Base-by-base conservation (phyloP, 2,888 invertebrate genomes). In the Hydraecia micacea region DNA sequence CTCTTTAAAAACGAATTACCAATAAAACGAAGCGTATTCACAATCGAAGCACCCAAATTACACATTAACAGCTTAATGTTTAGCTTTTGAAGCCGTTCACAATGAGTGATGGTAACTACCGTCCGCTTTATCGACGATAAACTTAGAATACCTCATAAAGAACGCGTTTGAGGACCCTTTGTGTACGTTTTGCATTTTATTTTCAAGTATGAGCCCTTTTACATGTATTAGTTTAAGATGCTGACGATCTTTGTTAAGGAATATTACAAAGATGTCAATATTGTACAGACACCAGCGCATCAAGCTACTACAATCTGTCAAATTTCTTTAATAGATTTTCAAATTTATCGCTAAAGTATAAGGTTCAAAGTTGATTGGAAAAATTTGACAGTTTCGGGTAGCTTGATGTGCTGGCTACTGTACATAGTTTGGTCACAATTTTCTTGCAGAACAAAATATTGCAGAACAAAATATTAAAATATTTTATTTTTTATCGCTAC, bases 41-140 rank as follows among this genome's bases (percentile, higher is more conserved):
- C 82, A 81, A 75, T 71, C 73, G 78, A 83, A 77, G 84, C 67
- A 78, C 78, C 78, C 79, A 86, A 88, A 90, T 89, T 88, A 86
- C 87, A 86, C 85, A 89, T 85, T 81, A 90, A 86, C 77, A 74
- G 77, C 83, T 87, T 81, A 88, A 90, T 85, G 90, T 88, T 85
- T 86, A 88, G 87, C 85, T 89, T 83, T 73, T 84, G 77, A 78
- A 87, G 86, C 82, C 80, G 83, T 88, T 83, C 66, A 73, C 88
- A 89, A 91, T 91, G 90, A 90, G 88, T 86, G 85, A 88, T 88
- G 90, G 86, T 88, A 89, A 90, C 88, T 88, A 87, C 83, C 84
- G 87, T 70, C 85, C 83, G 79, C 89, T 96, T 96, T 95, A 96
- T 94, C 84, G 95, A 83, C 95, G 88, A 94, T 95, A 95, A 96